A percentile compares a stretch with the other conserved stretches of the same genome.
phyloP scores from a whole-genome alignment of 23 tunicate species.

The Diplosoma virens region DNA sequence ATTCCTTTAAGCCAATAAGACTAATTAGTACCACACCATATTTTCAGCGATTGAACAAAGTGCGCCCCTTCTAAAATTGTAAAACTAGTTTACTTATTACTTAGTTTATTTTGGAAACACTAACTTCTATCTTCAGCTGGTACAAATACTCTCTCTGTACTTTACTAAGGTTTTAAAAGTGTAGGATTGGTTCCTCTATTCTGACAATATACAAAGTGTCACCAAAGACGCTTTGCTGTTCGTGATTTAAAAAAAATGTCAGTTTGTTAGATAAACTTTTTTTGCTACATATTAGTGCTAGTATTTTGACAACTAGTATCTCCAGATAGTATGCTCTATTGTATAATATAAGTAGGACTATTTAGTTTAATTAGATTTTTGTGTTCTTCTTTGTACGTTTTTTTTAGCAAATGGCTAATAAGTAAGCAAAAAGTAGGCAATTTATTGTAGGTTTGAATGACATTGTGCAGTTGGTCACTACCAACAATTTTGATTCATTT shows the following conservation, averaged over 20 bases:
- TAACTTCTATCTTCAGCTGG: background rate
- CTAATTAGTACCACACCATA: too few species aligned
- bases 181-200: background rate
- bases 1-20: too few species aligned
- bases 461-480: background rate
- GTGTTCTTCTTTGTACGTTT: background rate
- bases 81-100: background rate
- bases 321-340: background rate
- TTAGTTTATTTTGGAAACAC: background rate
- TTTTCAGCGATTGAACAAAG: background rate
- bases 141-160: background rate
- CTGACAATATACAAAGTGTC: background rate
- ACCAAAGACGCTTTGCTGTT: background rate
- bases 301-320: background rate
- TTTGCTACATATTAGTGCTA: background rate
- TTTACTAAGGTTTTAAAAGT: background rate
- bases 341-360: slow-evolving; percentile 8
- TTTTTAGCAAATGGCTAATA: background rate
- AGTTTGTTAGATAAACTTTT: background rate
- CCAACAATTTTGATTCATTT: background rate
- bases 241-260: background rate
- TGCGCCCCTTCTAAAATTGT: background rate
- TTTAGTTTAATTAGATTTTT: background rate
- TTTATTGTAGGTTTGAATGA: background rate
- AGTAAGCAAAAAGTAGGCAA: background rate